phyloP scores from a whole-genome alignment of 2,888 invertebrate species.

The Hyppa rectilinea region DNA sequence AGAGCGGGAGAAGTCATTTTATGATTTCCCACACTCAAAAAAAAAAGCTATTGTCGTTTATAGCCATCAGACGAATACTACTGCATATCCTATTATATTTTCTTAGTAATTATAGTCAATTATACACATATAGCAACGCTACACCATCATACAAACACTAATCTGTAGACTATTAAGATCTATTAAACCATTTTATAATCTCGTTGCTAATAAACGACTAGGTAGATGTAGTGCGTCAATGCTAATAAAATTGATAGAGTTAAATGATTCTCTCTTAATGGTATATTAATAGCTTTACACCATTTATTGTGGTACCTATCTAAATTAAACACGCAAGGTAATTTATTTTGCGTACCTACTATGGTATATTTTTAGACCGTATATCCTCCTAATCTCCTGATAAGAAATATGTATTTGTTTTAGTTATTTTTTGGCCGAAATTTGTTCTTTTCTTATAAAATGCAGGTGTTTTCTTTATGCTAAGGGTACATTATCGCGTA shows the following conservation, averaged over 20 bases:
- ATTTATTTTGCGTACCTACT: constrained; percentile 17
- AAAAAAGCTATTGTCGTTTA: background rate
- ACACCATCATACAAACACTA: constrained; percentile 16
- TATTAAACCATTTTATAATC: constrained; percentile 60
- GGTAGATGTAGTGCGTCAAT: constrained; percentile 60
- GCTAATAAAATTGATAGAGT: constrained; percentile 41
- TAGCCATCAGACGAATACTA: background rate
- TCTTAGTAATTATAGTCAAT: constrained; percentile 8
- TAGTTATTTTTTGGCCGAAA: constrained; percentile 26
- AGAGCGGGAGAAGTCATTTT: too few species aligned
- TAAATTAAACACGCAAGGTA: constrained; percentile 3
- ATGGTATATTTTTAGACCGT: background rate
- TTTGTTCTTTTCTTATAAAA: constrained; percentile 15
- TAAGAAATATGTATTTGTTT: constrained; percentile 16
- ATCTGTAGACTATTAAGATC: constrained; percentile 52
- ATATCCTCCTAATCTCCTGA: constrained; percentile 14
- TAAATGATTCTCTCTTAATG: constrained; percentile 40
- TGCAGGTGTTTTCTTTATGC: too few species aligned
- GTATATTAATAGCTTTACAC: constrained; percentile 41
- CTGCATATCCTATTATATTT: background rate
- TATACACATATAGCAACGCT: constrained; percentile 14
- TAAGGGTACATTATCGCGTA: too few species aligned
- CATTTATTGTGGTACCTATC: constrained; percentile 5
- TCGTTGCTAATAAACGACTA: constrained; percentile 22
- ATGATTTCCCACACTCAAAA: too few species aligned